Conservation (phyloP, 2,888 invertebrate species). For the Mechanitis mazaeus region DNA sequence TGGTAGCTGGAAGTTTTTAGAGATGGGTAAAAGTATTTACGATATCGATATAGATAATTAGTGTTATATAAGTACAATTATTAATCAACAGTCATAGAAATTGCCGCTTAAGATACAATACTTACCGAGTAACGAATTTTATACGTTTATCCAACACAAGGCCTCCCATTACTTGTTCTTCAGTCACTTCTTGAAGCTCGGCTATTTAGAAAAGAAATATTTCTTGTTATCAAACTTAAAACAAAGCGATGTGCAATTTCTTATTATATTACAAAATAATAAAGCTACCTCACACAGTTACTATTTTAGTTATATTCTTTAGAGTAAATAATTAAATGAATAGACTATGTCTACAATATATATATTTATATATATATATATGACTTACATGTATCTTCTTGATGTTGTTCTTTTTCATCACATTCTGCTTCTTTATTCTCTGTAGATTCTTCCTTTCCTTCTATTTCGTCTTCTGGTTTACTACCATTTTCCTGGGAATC, state of each 20-base stretch:
- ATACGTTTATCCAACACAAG: conserved; percentile 48
- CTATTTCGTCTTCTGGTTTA: conserved; percentile 27
- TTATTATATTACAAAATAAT: no score
- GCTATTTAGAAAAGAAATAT: conserved; percentile 27
- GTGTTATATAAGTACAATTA: no score
- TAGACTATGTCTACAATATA: neutral
- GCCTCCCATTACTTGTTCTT: conserved; percentile 45
- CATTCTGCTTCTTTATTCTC: conserved; percentile 33
- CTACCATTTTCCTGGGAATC: conserved; percentile 43
- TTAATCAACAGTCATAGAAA: neutral
- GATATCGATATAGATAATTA: no score
- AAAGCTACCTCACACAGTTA: neutral
- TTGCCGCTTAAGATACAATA: conserved; percentile 12
- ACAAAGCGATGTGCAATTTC: no score
- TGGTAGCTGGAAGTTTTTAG: no score
- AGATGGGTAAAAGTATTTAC: no score
- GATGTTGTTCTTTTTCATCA: conserved; percentile 24
- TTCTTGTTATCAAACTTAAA: neutral
- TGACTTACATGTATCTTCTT: conserved; percentile 33
- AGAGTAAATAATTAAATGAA: neutral
- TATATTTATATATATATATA: conserved; percentile 6
- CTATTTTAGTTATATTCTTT: no score
- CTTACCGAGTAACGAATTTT: conserved; percentile 58
- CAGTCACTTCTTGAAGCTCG: conserved; percentile 41
- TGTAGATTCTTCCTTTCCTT: conserved; percentile 40